These are phyloP conservation scores for Melanostigma gelatinosum DNA, from an alignment of 2,113 vertebrate genomes.

Conservation along the genomic window DNA sequence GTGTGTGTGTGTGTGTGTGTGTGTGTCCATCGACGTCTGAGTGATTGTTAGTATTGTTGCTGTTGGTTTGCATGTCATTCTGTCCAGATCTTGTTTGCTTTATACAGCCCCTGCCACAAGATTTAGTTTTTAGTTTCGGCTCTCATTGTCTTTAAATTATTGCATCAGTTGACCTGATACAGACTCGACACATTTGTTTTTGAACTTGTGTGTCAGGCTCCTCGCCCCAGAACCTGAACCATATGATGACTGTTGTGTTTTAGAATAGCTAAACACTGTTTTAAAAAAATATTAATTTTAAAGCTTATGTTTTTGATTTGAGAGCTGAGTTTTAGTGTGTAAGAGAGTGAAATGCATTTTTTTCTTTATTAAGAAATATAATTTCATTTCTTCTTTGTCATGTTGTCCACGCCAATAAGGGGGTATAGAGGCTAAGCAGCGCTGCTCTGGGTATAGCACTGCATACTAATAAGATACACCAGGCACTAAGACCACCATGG, in stretches of 20 bases:
- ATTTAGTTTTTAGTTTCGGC: conserved; percentile 64
- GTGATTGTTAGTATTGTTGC: conserved; percentile 4
- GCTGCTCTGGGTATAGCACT: conserved; percentile 31
- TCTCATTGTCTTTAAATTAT: conserved; percentile 68
- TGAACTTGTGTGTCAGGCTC: conserved; percentile 45
- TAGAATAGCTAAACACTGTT: conserved; percentile 29
- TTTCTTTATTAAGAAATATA: conserved; percentile 15
- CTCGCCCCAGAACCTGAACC: conserved; percentile 47
- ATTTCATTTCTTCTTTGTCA: conserved; percentile 6
- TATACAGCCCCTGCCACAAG: conserved; percentile 39
- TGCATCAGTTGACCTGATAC: conserved; percentile 85
- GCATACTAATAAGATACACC: conserved; percentile 32
- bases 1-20: no score
- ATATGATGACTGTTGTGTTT: conserved; percentile 33
- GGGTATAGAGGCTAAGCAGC: conserved; percentile 50
- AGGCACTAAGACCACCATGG: conserved; percentile 1
- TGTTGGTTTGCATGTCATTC: conserved; percentile 19
- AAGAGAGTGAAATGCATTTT: conserved; percentile 47
- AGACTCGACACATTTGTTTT: conserved; percentile 36
- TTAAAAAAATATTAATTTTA: conserved; percentile 47
- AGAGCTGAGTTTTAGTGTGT: conserved; percentile 50
- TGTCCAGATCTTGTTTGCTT: conserved; percentile 36
- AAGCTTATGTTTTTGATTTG: conserved; percentile 28
- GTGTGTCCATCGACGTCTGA: background rate
- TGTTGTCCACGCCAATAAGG: conserved; percentile 58